These are phyloP conservation scores for Antheraea assamensis DNA, from an alignment of 2,888 invertebrate species.

Conservation along the genomic window DNA sequence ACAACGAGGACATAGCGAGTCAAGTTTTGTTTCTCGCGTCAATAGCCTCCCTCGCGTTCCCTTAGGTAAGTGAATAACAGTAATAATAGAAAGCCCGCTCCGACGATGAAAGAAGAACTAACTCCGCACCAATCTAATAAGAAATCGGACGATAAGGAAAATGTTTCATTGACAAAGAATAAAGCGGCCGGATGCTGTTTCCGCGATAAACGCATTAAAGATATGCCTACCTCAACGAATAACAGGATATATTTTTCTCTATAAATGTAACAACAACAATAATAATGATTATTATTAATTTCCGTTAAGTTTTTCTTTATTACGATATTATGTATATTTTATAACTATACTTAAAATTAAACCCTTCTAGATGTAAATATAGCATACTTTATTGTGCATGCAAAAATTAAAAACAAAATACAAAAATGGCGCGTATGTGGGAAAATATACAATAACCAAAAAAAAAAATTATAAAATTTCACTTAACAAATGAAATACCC, in stretches of 20 bases:
- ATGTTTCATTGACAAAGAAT: conserved; percentile 73
- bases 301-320: not conserved
- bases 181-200: conserved; percentile 59
- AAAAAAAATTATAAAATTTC: too few species aligned
- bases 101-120: conserved; percentile 53
- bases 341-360: too few species aligned
- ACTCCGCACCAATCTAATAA: conserved; percentile 73
- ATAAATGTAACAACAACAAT: not conserved
- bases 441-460: too few species aligned
- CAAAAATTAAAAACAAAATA: too few species aligned
- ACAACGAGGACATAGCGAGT: conserved; percentile 58
- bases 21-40: conserved; percentile 67
- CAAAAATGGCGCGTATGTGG: too few species aligned
- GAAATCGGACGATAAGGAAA: conserved; percentile 71
- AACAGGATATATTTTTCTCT: conserved; percentile 3
- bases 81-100: conserved; percentile 56
- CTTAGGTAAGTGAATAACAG: conserved; percentile 72
- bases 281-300: not conserved
- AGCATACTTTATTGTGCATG: too few species aligned
- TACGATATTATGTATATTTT: too few species aligned
- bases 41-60: conserved; percentile 50
- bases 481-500: too few species aligned
- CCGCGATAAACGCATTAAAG: conserved; percentile 53
- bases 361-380: too few species aligned
- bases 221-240: conserved; percentile 23